Evolutionary conservation across 2,113 vertebrate species (phyloP).

Genomic region (Trematocara macrostoma): DNA sequence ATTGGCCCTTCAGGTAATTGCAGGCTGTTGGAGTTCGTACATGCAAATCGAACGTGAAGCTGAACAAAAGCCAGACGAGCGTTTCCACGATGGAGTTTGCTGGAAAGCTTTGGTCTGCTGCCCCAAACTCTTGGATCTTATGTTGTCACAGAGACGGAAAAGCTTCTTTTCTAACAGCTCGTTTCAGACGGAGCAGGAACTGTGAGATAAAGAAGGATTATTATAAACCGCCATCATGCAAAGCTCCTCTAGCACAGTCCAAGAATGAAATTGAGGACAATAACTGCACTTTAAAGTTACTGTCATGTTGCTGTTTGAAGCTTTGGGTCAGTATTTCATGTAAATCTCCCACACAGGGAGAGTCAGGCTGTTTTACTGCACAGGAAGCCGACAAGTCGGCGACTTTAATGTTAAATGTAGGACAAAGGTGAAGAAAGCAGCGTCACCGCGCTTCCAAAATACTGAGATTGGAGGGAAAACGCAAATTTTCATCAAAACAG

Average conservation of each 20-base stretch:
- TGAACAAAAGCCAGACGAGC: background rate
- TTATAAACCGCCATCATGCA: background rate
- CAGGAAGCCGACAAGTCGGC: background rate
- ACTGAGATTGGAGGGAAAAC: too few relatives aligned
- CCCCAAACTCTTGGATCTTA: background rate
- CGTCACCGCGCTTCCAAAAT: too few relatives aligned
- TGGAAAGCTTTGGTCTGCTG: background rate
- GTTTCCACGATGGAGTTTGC: background rate
- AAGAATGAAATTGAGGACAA: background rate
- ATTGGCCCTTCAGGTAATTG: constrained; percentile 11
- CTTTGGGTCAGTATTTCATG: background rate
- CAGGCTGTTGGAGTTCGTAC: background rate
- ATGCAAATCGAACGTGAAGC: background rate
- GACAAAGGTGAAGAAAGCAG: too few relatives aligned
- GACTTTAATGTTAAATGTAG: background rate
- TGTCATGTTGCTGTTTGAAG: background rate
- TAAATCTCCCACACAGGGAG: background rate
- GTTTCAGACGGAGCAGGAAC: background rate
- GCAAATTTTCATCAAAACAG: too few relatives aligned
- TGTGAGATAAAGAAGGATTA: background rate
- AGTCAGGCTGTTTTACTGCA: background rate
- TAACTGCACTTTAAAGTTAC: background rate
- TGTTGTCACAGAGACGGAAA: background rate
- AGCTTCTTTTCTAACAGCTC: background rate
- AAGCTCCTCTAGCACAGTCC: background rate